Base-by-base conservation (phyloP, 1,140 invertebrate genomes). In the Nautilus pompilius region DNA sequence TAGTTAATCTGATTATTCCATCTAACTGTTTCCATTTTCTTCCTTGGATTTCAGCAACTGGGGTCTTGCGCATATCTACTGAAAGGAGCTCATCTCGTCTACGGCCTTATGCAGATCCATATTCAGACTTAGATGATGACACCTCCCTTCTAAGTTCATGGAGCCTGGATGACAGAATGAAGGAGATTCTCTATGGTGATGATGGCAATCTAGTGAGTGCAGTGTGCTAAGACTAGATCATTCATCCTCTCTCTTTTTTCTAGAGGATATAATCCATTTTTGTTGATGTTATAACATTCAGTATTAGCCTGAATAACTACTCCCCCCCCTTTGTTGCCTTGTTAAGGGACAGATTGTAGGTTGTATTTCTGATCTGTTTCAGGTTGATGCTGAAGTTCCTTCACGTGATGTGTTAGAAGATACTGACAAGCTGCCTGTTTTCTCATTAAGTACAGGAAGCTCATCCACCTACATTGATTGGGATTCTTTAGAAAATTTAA, bases 71-170 rank as follows among this genome's bases (percentile, higher is more conserved):
- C n/a, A n/a, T n/a, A n/a, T n/a, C n/a, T n/a, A n/a, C n/a, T n/a
- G 20, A 55, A 20, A 26, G 62, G 28, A 48, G 24, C 17, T 41
- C 28, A 29, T n/a, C 15, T 8, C 64, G 79, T 55, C 24, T 69
- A 1, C 63, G 77, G 5, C 80, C 80, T 5, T 81, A 81, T 60
- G 62, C 65, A 45, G 76, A 77, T 60, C 79, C 80, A 0, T 80
- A 82, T 64, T 63, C 32, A 22, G 60, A 51, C 3, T 20, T 60
- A 28, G 63, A 66, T 20, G 69, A 68, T 28, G 62, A 69, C 63
- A 59, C 46, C 3, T 80, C 79, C 1, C 69, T 77, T 1, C 41
- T 82, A 10, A 80, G 78, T 74, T 68, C 67, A 54, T 80, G 78
- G 78, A 75, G 72, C 6, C 62, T 82, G 60, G 77, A 77, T 64